Percentiles rank a stretch among this genome's conserved stretches.
Conservation (phyloP, 2,113 vertebrate species). For the Sporophila hypoxantha region DNA sequence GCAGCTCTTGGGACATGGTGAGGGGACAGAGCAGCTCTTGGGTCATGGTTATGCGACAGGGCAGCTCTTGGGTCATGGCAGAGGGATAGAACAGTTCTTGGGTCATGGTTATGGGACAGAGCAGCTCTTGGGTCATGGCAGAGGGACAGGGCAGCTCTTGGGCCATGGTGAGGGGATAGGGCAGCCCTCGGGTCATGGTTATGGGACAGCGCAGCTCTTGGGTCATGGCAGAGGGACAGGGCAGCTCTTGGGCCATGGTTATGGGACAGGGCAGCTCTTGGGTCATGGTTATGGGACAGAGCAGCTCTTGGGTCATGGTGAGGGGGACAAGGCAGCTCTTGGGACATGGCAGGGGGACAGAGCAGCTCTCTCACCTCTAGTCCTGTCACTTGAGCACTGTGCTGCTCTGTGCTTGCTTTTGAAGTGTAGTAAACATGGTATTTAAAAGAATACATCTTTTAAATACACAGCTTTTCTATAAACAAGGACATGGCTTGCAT, state of each 20-base stretch:
- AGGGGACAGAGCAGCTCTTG: background rate
- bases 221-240: background rate
- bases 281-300: background rate
- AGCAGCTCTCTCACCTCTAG: background rate
- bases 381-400: background rate
- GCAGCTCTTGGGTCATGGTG: background rate
- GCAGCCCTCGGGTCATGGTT: background rate
- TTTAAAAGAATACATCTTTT: slow-evolving; percentile 35
- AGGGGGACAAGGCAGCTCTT: background rate
- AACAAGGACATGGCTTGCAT: slow-evolving; percentile 57
- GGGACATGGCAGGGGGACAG: too few relatives aligned
- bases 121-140: background rate
- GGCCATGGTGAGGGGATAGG: background rate
- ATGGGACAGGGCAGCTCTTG: background rate
- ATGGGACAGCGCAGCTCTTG: background rate
- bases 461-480: slow-evolving; percentile 40
- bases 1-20: background rate
- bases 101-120: too few relatives aligned
- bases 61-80: background rate
- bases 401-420: background rate
- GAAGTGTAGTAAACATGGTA: slow-evolving; percentile 18
- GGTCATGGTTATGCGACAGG: too few relatives aligned
- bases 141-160: background rate
- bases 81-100: too few relatives aligned
- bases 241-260: background rate